A percentile compares a stretch with the other conserved stretches of the same genome.
These are phyloP conservation scores for Acipenser oxyrinchus DNA, from an alignment of 2,797 vertebrate species.

Conservation along the genomic window DNA sequence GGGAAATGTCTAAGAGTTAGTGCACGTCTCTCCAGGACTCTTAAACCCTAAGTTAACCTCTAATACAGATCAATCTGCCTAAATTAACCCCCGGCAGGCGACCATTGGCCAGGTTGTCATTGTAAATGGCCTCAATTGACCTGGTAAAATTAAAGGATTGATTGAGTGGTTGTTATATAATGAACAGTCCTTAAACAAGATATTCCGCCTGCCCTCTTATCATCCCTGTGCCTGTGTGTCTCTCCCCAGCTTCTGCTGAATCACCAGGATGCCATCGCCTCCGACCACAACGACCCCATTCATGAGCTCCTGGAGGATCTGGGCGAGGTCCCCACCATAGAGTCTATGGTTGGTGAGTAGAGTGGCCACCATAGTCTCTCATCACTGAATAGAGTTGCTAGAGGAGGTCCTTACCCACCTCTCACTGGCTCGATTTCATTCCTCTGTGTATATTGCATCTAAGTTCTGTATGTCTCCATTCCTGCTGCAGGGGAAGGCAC, in stretches of 20 bases:
- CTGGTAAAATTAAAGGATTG: too few relatives aligned
- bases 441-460: neutral
- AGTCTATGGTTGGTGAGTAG: conserved; percentile 83
- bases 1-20: too few relatives aligned
- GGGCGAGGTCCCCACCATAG: conserved; percentile 90
- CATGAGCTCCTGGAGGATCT: conserved; percentile 92
- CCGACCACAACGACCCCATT: conserved; percentile 94
- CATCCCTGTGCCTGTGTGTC: neutral
- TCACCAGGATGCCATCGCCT: conserved; percentile 94
- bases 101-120: too few relatives aligned
- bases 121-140: too few relatives aligned
- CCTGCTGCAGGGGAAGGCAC: conserved; percentile 72
- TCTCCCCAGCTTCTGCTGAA: conserved; percentile 79
- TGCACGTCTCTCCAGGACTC: too few relatives aligned
- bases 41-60: too few relatives aligned
- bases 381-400: neutral
- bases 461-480: neutral
- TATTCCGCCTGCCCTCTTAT: neutral
- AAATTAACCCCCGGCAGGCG: too few relatives aligned
- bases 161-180: too few relatives aligned
- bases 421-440: neutral
- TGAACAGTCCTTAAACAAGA: too few relatives aligned
- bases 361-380: too few relatives aligned
- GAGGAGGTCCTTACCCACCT: neutral
- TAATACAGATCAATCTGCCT: too few relatives aligned